Evolutionary conservation across 2,797 vertebrate species (phyloP).

Genomic region (Hemitrygon akajei): DNA sequence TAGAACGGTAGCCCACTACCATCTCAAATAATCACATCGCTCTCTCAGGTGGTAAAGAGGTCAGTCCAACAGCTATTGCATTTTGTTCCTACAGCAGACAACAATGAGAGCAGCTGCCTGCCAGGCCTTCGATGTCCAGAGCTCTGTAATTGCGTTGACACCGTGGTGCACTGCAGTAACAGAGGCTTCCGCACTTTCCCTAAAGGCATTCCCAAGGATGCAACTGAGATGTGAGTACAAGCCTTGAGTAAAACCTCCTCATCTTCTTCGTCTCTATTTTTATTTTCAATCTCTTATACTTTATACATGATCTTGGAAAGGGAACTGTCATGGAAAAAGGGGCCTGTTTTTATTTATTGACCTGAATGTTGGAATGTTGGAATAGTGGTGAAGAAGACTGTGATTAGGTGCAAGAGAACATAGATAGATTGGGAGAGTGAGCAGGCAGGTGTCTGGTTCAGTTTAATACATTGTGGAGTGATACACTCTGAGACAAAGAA

Average conservation of each 20-base stretch:
- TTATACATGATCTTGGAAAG: background rate
- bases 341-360: too few species aligned
- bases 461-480: too few species aligned
- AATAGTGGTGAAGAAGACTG: too few species aligned
- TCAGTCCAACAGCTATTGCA: background rate
- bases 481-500: too few species aligned
- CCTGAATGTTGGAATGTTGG: too few species aligned
- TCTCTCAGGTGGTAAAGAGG: background rate
- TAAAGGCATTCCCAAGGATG: slow-evolving; percentile 89
- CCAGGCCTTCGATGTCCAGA: slow-evolving; percentile 83
- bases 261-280: background rate
- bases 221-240: slow-evolving; percentile 86
- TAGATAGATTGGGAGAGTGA: too few species aligned
- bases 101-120: slow-evolving; percentile 82
- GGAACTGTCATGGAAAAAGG: too few species aligned
- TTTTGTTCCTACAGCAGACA: slow-evolving; percentile 56
- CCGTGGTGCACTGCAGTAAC: slow-evolving; percentile 91
- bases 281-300: background rate
- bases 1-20: background rate
- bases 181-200: slow-evolving; percentile 76
- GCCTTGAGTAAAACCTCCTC: background rate
- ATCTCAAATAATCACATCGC: background rate
- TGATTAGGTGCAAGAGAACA: too few species aligned
- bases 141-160: slow-evolving; percentile 82
- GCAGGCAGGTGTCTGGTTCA: too few species aligned